phyloP scores from a whole-genome alignment of 1,140 invertebrate species.

The Drosophila nigrodunni region DNA sequence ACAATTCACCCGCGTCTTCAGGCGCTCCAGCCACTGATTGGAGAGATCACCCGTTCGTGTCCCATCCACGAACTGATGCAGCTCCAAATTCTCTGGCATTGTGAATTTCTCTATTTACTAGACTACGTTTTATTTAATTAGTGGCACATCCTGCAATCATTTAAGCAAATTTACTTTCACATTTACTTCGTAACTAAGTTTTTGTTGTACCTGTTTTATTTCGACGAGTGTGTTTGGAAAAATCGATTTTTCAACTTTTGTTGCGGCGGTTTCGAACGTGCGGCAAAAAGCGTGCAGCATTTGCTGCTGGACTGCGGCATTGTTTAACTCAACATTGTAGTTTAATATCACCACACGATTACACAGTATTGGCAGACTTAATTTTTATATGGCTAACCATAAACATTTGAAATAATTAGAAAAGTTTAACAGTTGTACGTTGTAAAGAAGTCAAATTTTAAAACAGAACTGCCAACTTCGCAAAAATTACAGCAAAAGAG shows the following conservation, averaged over 20 bases:
- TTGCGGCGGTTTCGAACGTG: constrained; percentile 9
- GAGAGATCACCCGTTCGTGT: constrained; percentile 87
- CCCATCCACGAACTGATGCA: constrained; percentile 90
- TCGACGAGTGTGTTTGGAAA: constrained; percentile 26
- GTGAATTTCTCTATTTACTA: constrained; percentile 4
- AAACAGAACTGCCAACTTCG: not conserved
- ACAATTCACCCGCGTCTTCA: constrained; percentile 87
- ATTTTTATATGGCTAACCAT: constrained; percentile 1
- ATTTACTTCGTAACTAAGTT: not conserved
- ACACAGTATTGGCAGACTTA: not conserved
- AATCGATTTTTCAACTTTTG: constrained; percentile 48
- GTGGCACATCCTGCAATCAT: constrained; percentile 42
- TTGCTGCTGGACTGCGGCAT: constrained; percentile 16
- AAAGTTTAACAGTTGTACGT: constrained; percentile 30
- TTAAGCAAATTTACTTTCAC: not conserved
- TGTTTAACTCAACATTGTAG: constrained; percentile 21
- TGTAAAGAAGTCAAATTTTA: not conserved
- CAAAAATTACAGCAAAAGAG: not conserved
- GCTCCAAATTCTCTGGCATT: constrained; percentile 91
- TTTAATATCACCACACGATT: not conserved
- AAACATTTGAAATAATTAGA: constrained; percentile 25
- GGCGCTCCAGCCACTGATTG: constrained; percentile 84
- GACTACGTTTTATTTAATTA: constrained; percentile 2
- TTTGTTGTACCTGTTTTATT: constrained; percentile 37
- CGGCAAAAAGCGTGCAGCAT: constrained; percentile 6